A percentile compares a stretch with the other conserved stretches of the same genome.
Evolutionary conservation across 2,113 vertebrate species (phyloP).

Genomic region (Myotis davidii): DNA sequence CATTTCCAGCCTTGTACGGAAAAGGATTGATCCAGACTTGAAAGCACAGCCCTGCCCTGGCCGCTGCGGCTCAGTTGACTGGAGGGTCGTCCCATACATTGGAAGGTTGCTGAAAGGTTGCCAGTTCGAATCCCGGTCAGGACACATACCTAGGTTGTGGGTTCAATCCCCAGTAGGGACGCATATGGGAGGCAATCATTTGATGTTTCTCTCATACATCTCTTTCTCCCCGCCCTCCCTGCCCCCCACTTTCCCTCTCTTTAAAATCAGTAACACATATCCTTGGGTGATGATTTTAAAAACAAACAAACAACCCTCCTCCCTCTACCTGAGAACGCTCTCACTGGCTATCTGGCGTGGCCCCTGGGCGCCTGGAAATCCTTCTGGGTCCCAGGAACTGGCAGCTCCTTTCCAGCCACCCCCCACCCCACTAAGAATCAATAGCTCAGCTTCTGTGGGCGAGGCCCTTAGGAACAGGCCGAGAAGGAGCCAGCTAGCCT

Average conservation of each 20-base stretch:
- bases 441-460: neutral
- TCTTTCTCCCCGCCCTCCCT: no score
- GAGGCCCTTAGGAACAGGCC: neutral
- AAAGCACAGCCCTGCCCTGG: slow-evolving; percentile 60
- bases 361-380: slow-evolving; percentile 27
- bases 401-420: slow-evolving; percentile 16
- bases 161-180: neutral
- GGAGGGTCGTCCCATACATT: neutral
- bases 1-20: slow-evolving; percentile 66
- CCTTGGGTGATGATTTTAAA: neutral
- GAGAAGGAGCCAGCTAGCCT: neutral
- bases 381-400: neutral
- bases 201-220: no score
- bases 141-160: neutral
- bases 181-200: no score
- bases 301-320: slow-evolving; percentile 47
- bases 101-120: neutral
- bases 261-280: neutral
- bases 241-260: neutral
- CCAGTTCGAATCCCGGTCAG: neutral
- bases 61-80: neutral
- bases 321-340: neutral
- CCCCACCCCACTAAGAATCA: neutral
- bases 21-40: slow-evolving; percentile 68
- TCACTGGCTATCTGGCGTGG: neutral